A percentile compares a stretch with the other conserved stretches of the same genome.
Evolutionary conservation across 2,888 invertebrate species (phyloP).

Genomic region (Limnephilus rhombicus): DNA sequence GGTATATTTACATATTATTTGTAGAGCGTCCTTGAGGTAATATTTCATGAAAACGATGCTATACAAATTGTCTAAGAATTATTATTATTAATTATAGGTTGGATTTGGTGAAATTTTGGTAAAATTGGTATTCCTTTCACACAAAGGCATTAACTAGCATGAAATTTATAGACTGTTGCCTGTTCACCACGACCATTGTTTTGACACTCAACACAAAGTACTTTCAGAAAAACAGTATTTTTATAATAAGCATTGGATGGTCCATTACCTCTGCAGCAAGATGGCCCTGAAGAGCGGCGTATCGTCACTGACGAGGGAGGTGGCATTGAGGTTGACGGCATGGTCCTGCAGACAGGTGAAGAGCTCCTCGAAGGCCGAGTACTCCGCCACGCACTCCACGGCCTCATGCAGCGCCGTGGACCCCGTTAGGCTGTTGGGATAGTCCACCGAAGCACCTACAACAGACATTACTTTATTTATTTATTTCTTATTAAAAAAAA

Average conservation of each 20-base stretch:
- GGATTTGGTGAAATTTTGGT: too few species aligned
- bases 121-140: too few species aligned
- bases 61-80: too few species aligned
- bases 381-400: slow-evolving; percentile 77
- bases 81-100: too few species aligned
- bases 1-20: too few species aligned
- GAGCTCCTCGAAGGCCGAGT: slow-evolving; percentile 76
- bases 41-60: too few species aligned
- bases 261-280: slow-evolving; percentile 73
- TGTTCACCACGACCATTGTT: too few species aligned
- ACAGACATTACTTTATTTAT: background rate
- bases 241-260: background rate
- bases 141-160: too few species aligned
- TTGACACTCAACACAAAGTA: too few species aligned
- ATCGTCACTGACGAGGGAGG: slow-evolving; percentile 74
- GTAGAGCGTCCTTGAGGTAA: too few species aligned
- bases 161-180: too few species aligned
- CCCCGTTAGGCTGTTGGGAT: slow-evolving; percentile 76
- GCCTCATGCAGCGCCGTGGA: slow-evolving; percentile 81
- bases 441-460: slow-evolving; percentile 78
- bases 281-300: slow-evolving; percentile 77
- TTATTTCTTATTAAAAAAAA: background rate
- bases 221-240: too few species aligned
- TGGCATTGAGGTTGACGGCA: slow-evolving; percentile 74
- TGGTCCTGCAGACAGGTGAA: slow-evolving; percentile 74